Evolutionary conservation across 2,888 invertebrate genomes (phyloP).

Genomic region (Drosophila paramelanica): DNA sequence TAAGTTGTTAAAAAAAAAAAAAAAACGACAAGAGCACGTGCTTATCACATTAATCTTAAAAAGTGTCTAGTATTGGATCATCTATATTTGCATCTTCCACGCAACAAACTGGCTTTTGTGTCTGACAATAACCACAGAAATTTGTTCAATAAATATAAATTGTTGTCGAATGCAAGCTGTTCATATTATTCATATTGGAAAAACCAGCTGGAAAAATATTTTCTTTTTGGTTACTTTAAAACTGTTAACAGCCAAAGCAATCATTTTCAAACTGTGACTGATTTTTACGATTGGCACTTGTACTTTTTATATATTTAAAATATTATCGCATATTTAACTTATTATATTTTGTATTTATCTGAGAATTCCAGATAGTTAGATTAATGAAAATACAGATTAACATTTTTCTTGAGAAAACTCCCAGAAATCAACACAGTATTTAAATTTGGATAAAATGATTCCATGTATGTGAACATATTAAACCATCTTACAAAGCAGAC

Average conservation of each 20-base stretch:
- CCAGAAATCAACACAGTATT: not conserved
- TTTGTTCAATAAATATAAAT: not conserved
- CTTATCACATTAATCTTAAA: not conserved
- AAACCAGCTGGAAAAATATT: too few species aligned
- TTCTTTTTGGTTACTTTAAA: not conserved
- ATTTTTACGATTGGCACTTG: too few species aligned
- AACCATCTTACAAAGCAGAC: not conserved
- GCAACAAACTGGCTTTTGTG: not conserved
- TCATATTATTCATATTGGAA: too few species aligned
- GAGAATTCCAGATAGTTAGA: too few species aligned
- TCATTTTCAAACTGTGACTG: too few species aligned
- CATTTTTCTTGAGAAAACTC: not conserved
- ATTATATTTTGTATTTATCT: too few species aligned
- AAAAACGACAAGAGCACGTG: not conserved
- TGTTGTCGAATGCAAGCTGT: not conserved
- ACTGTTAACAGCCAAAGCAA: not conserved
- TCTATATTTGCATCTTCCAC: not conserved
- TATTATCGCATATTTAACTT: not conserved
- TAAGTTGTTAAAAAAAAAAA: slow-evolving; percentile 3
- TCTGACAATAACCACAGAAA: not conserved
- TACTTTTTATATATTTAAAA: too few species aligned
- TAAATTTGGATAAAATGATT: not conserved
- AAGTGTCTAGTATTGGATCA: too few species aligned
- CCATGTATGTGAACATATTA: slow-evolving; percentile 5
- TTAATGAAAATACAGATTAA: too few species aligned